Evolutionary conservation across 2,797 vertebrate species (phyloP).

Genomic region (Danio kyathit): DNA sequence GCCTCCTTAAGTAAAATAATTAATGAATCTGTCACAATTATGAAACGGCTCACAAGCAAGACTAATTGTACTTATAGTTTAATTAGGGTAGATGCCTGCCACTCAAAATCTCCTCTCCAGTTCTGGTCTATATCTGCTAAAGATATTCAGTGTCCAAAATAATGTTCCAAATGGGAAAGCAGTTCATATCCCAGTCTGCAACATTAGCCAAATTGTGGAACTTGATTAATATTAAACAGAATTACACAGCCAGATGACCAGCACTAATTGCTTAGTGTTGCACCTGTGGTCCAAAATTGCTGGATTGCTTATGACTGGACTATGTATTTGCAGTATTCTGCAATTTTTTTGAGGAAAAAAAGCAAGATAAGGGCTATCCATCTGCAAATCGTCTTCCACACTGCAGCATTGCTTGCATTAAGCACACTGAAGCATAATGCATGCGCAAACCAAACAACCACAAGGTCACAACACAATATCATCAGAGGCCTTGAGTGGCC

Average conservation of each 20-base stretch:
- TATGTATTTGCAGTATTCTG: slow-evolving; percentile 25
- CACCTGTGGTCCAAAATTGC: slow-evolving; percentile 31
- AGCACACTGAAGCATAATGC: slow-evolving; percentile 33
- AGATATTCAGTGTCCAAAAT: slow-evolving; percentile 66
- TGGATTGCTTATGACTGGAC: slow-evolving; percentile 26
- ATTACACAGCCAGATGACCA: slow-evolving; percentile 41
- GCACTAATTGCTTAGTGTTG: slow-evolving; percentile 18
- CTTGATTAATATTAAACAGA: slow-evolving; percentile 59
- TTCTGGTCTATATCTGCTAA: slow-evolving; percentile 59
- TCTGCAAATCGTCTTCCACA: neutral
- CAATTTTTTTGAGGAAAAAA: neutral
- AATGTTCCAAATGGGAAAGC: slow-evolving; percentile 58
- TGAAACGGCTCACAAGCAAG: slow-evolving; percentile 76
- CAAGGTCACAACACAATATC: slow-evolving; percentile 67
- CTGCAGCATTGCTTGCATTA: neutral
- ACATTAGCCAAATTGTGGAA: slow-evolving; percentile 50
- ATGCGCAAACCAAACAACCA: slow-evolving; percentile 63
- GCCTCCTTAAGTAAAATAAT: slow-evolving; percentile 77
- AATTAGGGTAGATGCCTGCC: slow-evolving; percentile 77
- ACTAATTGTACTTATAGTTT: slow-evolving; percentile 77
- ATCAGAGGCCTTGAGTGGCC: slow-evolving; percentile 67
- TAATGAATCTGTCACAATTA: slow-evolving; percentile 78
- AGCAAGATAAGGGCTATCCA: neutral
- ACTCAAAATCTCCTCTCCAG: slow-evolving; percentile 70
- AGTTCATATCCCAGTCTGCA: slow-evolving; percentile 7